Conservation (phyloP, 1,140 invertebrate genomes). For the Anastatus disparis region DNA sequence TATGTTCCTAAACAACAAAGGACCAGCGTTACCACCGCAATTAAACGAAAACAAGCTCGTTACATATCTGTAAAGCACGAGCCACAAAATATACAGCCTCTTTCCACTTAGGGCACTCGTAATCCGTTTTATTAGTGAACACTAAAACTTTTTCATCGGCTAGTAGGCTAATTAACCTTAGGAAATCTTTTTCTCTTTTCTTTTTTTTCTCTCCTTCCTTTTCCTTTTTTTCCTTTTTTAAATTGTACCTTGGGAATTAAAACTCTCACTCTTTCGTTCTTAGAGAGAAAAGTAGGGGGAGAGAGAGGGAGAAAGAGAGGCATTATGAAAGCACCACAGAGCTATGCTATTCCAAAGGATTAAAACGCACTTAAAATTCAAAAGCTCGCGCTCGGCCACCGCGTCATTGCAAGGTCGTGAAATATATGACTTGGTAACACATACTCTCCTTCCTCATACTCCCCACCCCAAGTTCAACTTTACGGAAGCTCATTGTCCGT, state of each 20-base stretch:
- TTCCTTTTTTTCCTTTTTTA: too few relatives aligned
- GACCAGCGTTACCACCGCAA: too few relatives aligned
- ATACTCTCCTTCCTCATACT: too few relatives aligned
- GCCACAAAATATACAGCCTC: too few relatives aligned
- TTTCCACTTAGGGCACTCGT: background rate
- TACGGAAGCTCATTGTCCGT: conserved; percentile 36
- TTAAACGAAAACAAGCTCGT: too few relatives aligned
- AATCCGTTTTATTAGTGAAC: conserved; percentile 19
- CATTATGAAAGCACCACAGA: background rate
- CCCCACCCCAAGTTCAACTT: too few relatives aligned
- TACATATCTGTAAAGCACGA: too few relatives aligned
- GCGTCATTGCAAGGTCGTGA: conserved; percentile 33
- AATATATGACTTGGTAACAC: conserved; percentile 26
- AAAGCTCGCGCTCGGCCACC: conserved; percentile 15
- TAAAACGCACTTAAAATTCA: conserved; percentile 40
- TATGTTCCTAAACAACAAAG: too few relatives aligned
- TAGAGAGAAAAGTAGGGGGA: too few relatives aligned
- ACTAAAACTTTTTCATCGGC: conserved; percentile 2
- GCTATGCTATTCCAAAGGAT: conserved; percentile 24
- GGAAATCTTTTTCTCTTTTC: conserved; percentile 32
- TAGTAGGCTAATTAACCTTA: conserved; percentile 28
- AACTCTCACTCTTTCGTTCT: background rate
- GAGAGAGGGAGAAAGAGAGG: too few relatives aligned
- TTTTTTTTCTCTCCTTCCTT: too few relatives aligned
- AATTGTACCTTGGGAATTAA: conserved; percentile 27